phyloP scores from a whole-genome alignment of 2,113 vertebrate species.

The Pavo muticus region DNA sequence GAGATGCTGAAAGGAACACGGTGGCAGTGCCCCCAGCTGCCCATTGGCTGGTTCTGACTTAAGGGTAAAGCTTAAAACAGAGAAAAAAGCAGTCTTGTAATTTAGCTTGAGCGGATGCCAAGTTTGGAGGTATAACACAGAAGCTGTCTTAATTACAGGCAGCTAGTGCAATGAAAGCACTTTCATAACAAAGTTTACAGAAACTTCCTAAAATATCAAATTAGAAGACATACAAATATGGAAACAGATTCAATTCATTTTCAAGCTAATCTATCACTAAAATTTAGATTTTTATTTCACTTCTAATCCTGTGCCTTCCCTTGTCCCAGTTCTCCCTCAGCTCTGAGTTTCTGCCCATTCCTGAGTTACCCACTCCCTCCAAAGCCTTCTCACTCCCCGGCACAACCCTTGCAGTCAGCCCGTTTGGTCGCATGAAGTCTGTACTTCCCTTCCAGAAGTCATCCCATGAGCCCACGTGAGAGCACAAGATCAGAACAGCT shows the following conservation, averaged over 20 bases:
- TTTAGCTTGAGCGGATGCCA: background rate
- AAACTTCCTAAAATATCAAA: background rate
- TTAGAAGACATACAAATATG: background rate
- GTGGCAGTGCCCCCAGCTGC: background rate
- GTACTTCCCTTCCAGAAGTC: background rate
- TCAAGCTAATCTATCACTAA: background rate
- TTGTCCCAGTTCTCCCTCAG: background rate
- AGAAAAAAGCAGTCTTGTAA: background rate
- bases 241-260: background rate
- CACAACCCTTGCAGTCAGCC: background rate
- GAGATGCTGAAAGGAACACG: background rate
- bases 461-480: background rate
- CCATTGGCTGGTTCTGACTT: background rate
- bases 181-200: background rate
- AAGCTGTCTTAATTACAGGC: background rate
- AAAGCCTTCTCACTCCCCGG: accelerated
- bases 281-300: background rate
- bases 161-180: background rate
- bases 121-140: background rate
- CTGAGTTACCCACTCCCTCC: background rate
- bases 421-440: accelerated
- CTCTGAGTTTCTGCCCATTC: accelerated
- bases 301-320: background rate
- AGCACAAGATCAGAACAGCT: accelerated
- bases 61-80: background rate